Evolutionary conservation across 2,888 invertebrate genomes (phyloP), one percentile per base, ranked within the genome.

Genomic region (Xestia ashworthii): DNA sequence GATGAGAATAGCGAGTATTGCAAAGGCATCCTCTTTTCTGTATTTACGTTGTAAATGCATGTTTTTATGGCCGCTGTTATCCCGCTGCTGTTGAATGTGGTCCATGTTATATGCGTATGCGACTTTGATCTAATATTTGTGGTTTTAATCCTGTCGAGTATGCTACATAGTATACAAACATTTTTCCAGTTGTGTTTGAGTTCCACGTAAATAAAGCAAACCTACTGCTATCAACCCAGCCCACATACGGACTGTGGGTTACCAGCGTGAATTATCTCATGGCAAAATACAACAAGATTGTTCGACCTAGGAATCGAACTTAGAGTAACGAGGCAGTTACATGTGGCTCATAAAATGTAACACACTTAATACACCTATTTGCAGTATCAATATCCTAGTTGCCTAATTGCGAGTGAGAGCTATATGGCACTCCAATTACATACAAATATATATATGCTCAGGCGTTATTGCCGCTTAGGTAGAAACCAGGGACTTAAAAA

Each of bases 1-100:
- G 88, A 91, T 92, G 92, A 92, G 94, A 94, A 93, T 93, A 91
- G 93, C 89, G 89, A 89, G 90, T 77, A 81, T 84, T 89, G 90
- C 88, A 87, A 90, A 86, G 88, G 89, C 91, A 91, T 91, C 88
- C 90, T 91, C 93, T 91, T 93, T 95, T 94, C 94, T 94, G 94
- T 95, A 95, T 96, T 95, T 95, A 94, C 95, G 93, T 94, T 95
- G 95, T 95, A 95, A 95, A 95, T 94, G 94, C 88, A 91, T 83
- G 91, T 94, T 95, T 95, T 95, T 95, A 95, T 93, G 95, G 92
- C 91, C 92, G 89, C 90, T 89, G 90, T 91, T 89, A 92, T 91
- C 87, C 88, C 89, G 93, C 93, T 93, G 93, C 94, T 89, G 92
- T 89, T 81, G 77, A 78, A 67, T 78, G 70, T 58, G 85, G 78